Conservation (phyloP, 2,888 invertebrate genomes). For the Agonopterix alstromeriana region DNA sequence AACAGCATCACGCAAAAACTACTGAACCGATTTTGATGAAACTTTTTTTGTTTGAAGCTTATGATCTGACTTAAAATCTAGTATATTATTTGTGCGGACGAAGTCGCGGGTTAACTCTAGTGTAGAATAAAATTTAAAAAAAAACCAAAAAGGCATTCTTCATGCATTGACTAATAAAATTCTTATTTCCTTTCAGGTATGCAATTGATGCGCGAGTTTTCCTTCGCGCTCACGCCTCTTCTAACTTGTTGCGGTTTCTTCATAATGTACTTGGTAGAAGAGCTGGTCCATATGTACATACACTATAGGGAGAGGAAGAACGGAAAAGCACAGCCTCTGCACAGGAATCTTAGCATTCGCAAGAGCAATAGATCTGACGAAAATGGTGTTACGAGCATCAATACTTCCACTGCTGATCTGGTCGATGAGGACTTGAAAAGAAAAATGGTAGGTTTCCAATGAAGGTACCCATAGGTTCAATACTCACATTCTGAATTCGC, state of each 20-base stretch:
- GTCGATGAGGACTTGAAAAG: slow-evolving; percentile 39
- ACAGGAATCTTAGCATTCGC: slow-evolving; percentile 62
- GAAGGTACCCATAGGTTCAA: too few species aligned
- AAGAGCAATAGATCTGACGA: slow-evolving; percentile 35
- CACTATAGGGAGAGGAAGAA: slow-evolving; percentile 63
- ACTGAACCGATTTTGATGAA: too few species aligned
- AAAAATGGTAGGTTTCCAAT: slow-evolving; percentile 29
- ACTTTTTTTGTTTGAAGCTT: too few species aligned
- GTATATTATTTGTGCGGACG: too few species aligned
- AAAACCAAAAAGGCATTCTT: too few species aligned
- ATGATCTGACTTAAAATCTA: too few species aligned
- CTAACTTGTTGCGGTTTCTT: slow-evolving; percentile 87
- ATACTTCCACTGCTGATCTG: slow-evolving; percentile 63
- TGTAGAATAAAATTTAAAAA: too few species aligned
- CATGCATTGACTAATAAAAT: too few species aligned
- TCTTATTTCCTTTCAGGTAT: slow-evolving; percentile 26
- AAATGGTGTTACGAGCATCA: slow-evolving; percentile 44
- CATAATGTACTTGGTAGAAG: slow-evolving; percentile 87
- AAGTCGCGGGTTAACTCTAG: too few species aligned
- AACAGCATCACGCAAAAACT: too few species aligned
- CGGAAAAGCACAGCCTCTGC: slow-evolving; percentile 42
- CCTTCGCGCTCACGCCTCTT: slow-evolving; percentile 81
- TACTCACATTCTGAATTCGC: too few species aligned
- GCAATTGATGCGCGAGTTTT: slow-evolving; percentile 62
- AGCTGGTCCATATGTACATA: slow-evolving; percentile 83